These are phyloP conservation scores for Bolinopsis microptera DNA, from an alignment of 37 sponge, comb jelly and placozoan species.

Conservation along the genomic window DNA sequence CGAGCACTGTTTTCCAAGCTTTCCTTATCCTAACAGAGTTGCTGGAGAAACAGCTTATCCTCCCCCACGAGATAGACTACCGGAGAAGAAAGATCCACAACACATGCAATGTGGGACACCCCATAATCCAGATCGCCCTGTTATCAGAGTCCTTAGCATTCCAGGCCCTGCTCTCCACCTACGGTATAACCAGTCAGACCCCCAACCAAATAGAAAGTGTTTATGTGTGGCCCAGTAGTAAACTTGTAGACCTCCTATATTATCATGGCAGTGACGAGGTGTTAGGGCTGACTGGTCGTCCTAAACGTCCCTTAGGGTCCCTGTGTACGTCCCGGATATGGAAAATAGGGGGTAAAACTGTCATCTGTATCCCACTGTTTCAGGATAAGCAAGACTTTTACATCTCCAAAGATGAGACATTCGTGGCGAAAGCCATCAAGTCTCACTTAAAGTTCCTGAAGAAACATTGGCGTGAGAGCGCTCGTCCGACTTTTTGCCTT, in stretches of 20 bases:
- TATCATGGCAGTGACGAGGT: slow-evolving; percentile 77
- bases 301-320: slow-evolving; percentile 82
- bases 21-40: slow-evolving; percentile 12
- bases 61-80: background rate
- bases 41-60: background rate
- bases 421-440: slow-evolving; percentile 76
- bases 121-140: slow-evolving; percentile 84
- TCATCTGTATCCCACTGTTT: slow-evolving; percentile 79
- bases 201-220: slow-evolving; percentile 84
- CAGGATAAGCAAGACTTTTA: slow-evolving; percentile 83
- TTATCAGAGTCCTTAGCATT: slow-evolving; percentile 80
- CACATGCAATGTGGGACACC: slow-evolving; percentile 55
- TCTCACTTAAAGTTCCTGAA: slow-evolving; percentile 9
- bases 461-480: background rate
- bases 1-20: background rate
- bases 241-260: slow-evolving; percentile 70
- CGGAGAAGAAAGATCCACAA: background rate
- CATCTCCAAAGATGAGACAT: slow-evolving; percentile 80
- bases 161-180: slow-evolving; percentile 84
- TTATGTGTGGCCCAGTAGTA: slow-evolving; percentile 72
- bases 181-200: slow-evolving; percentile 90
- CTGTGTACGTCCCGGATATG: slow-evolving; percentile 80
- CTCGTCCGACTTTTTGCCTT: background rate
- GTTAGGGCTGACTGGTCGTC: slow-evolving; percentile 81
- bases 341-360: slow-evolving; percentile 72